A percentile compares a stretch with the other conserved stretches of the same genome.
These are phyloP conservation scores for Penaeus japonicus DNA, from an alignment of 1,140 invertebrate species.

Conservation along the genomic window DNA sequence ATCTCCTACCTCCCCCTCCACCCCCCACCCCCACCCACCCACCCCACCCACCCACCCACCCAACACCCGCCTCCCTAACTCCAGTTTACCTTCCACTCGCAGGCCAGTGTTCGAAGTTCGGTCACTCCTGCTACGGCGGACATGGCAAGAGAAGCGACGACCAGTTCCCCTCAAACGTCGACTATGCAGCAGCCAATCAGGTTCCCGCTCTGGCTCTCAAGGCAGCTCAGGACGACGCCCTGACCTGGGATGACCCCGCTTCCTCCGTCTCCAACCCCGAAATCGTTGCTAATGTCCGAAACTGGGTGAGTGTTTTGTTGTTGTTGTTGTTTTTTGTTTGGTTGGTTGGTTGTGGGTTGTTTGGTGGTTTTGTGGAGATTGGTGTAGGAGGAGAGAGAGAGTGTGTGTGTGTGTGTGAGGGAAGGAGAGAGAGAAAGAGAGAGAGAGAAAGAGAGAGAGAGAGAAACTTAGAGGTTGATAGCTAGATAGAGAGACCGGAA, in stretches of 20 bases:
- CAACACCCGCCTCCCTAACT: background rate
- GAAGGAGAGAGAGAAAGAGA: too few species aligned
- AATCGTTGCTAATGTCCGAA: conserved; percentile 16
- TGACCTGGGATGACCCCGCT: background rate
- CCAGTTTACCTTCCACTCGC: background rate
- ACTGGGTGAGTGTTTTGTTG: conserved; percentile 7
- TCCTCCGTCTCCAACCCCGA: conserved; percentile 10
- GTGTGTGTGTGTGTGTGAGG: too few species aligned
- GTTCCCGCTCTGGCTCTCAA: background rate
- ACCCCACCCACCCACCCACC: background rate
- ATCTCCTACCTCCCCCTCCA: background rate
- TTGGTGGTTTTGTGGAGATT: too few species aligned
- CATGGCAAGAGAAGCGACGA: conserved; percentile 29
- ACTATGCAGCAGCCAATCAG: conserved; percentile 12
- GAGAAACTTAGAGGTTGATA: too few species aligned
- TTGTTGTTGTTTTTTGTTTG: too few species aligned
- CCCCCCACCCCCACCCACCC: too few species aligned
- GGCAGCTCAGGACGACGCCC: background rate
- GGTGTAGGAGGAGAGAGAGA: too few species aligned
- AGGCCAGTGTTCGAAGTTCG: conserved; percentile 46
- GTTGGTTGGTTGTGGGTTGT: too few species aligned
- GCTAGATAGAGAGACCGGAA: too few species aligned
- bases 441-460: too few species aligned
- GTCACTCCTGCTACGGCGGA: conserved; percentile 44
- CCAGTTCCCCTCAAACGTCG: background rate